phyloP scores from a whole-genome alignment of 2,888 invertebrate genomes.

The Ecdyonurus torrentis region DNA sequence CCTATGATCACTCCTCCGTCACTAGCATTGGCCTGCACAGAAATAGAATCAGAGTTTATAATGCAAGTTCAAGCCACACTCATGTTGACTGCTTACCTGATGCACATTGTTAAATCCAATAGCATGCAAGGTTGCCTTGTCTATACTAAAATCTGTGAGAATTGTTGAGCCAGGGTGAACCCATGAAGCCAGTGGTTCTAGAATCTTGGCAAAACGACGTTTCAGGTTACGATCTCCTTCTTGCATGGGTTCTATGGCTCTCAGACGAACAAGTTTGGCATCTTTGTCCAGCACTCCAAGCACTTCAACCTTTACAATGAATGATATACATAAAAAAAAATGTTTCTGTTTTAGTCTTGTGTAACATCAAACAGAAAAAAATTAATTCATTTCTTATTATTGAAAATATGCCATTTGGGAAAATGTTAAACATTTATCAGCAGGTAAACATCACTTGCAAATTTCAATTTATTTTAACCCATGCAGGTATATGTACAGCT shows the following conservation, averaged over 20 bases:
- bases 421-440: too few relatives aligned
- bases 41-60: neutral
- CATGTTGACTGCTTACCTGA: conserved; percentile 31
- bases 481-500: too few relatives aligned
- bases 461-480: too few relatives aligned
- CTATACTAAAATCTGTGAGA: conserved; percentile 68
- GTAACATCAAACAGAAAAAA: too few relatives aligned
- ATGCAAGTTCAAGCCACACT: neutral
- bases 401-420: too few relatives aligned
- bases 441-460: too few relatives aligned
- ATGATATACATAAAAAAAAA: too few relatives aligned
- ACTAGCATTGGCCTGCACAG: neutral
- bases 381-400: too few relatives aligned
- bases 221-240: conserved; percentile 66
- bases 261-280: conserved; percentile 52
- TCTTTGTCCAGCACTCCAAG: conserved; percentile 62
- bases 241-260: conserved; percentile 56
- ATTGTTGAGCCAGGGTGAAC: conserved; percentile 61
- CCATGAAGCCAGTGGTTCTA: conserved; percentile 63
- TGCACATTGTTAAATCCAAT: conserved; percentile 66
- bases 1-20: neutral
- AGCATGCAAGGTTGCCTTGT: conserved; percentile 54
- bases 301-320: conserved; percentile 80
- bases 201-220: conserved; percentile 63
- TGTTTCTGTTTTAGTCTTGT: too few relatives aligned